Evolutionary conservation across 2,888 invertebrate genomes (phyloP).

Genomic region (Tachina fera): DNA sequence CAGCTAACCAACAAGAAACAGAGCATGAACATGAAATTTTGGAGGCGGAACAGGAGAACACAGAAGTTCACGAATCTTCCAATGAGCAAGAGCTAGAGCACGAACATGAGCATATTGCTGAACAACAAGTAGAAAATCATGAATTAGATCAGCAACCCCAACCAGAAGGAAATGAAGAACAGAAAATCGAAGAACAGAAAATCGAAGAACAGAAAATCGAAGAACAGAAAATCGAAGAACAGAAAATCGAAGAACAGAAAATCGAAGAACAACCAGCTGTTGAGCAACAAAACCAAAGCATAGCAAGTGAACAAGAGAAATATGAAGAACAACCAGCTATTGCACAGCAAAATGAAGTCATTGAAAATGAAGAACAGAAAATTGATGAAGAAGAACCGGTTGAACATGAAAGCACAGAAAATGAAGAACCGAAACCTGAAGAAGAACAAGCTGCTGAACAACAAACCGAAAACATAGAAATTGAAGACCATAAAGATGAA

Average conservation of each 20-base stretch:
- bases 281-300: too few species aligned
- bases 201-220: neutral
- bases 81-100: neutral
- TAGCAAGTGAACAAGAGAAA: neutral
- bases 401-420: too few species aligned
- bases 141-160: neutral
- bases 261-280: too few species aligned
- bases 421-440: too few species aligned
- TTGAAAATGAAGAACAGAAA: too few species aligned
- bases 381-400: too few species aligned
- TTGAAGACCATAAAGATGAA: too few species aligned
- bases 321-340: neutral
- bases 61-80: neutral
- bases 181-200: too few species aligned
- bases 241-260: neutral
- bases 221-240: neutral
- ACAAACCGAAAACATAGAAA: too few species aligned
- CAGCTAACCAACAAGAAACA: neutral
- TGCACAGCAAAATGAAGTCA: too few species aligned
- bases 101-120: conserved; percentile 15
- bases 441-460: too few species aligned
- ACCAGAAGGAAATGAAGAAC: neutral
- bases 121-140: neutral
- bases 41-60: neutral
- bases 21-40: neutral